Percentiles rank a stretch among this genome's conserved stretches.
Conservation (phyloP, 2,113 vertebrate species). For the Strigops habroptila region DNA sequence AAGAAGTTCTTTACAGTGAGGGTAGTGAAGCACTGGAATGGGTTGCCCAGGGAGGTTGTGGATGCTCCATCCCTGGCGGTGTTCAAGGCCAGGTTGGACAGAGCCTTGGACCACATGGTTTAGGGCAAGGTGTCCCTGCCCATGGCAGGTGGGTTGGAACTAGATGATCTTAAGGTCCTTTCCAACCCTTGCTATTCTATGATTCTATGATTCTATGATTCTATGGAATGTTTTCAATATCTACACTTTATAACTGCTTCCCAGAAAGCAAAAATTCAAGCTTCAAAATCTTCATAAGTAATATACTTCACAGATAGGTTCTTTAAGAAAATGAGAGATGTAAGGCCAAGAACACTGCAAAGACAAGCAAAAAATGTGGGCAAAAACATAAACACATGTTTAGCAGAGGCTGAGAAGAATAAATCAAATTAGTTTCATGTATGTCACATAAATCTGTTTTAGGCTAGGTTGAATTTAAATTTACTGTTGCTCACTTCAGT, state of each 20-base stretch:
- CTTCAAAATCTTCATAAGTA: not conserved
- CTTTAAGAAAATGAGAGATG: not conserved
- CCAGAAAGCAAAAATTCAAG: not conserved
- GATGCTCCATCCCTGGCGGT: too few relatives aligned
- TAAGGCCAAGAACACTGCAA: not conserved
- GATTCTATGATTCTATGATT: too few relatives aligned
- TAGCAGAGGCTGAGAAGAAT: not conserved
- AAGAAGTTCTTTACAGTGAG: too few relatives aligned
- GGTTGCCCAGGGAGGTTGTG: too few relatives aligned
- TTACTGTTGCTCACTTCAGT: not conserved
- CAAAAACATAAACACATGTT: not conserved
- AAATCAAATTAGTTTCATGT: not conserved
- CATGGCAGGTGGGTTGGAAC: too few relatives aligned
- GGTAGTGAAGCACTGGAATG: too few relatives aligned
- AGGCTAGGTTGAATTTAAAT: not conserved
- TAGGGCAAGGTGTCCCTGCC: too few relatives aligned
- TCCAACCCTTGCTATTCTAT: too few relatives aligned
- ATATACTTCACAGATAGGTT: not conserved
- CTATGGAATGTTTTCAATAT: not conserved
- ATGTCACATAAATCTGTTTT: not conserved
- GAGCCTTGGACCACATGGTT: too few relatives aligned
- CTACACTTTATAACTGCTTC: not conserved
- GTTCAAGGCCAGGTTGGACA: too few relatives aligned
- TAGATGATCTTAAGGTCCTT: too few relatives aligned
- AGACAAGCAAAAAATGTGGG: not conserved